Percentiles rank a stretch among this genome's conserved stretches.
Evolutionary conservation across 2,113 vertebrate genomes (phyloP).

Genomic region (Poecile atricapillus): DNA sequence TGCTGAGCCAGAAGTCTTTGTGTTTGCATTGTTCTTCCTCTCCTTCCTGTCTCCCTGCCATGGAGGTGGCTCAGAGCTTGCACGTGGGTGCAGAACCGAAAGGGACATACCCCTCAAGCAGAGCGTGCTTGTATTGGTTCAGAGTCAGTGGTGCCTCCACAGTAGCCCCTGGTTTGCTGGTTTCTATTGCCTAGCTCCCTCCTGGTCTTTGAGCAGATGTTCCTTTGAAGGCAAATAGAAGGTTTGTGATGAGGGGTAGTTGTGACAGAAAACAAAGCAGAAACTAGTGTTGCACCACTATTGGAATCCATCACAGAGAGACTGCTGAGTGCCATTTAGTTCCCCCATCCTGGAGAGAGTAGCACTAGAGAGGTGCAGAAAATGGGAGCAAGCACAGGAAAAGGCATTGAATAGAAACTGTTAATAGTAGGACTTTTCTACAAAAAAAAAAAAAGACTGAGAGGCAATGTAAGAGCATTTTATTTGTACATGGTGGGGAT

Average conservation of each 20-base stretch:
- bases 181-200: background rate
- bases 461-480: background rate
- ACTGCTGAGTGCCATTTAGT: background rate
- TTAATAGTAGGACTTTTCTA: background rate
- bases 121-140: background rate
- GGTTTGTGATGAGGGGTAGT: background rate
- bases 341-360: background rate
- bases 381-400: background rate
- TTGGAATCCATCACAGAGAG: background rate
- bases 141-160: background rate
- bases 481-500: background rate
- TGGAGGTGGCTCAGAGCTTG: background rate
- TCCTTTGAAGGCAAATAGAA: background rate
- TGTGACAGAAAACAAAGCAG: background rate
- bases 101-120: background rate
- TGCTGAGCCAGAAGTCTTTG: background rate
- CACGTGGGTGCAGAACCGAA: rapidly evolving
- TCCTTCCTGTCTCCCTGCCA: background rate
- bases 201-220: background rate
- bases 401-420: background rate
- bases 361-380: background rate
- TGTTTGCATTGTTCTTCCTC: background rate
- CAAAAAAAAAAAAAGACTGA: background rate
- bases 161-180: background rate
- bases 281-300: background rate